These are phyloP conservation scores for Amazona guildingii DNA, from an alignment of 2,113 vertebrate species.

Conservation along the genomic window DNA sequence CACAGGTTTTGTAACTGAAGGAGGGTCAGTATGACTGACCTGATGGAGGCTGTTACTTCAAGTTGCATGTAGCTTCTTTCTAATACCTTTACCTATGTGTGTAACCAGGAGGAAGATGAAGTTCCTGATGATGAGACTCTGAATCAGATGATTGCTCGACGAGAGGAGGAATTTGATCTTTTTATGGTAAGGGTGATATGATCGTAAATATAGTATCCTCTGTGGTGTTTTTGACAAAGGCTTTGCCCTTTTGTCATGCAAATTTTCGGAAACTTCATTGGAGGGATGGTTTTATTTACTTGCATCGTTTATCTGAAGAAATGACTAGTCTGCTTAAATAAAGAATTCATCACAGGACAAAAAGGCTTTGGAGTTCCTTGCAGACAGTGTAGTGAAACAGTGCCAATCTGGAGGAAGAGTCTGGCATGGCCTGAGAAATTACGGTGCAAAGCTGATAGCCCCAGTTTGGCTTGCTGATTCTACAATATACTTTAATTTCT, in stretches of 20 bases:
- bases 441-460: background rate
- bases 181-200: constrained; percentile 82
- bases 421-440: background rate
- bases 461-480: background rate
- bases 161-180: constrained; percentile 89
- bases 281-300: background rate
- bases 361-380: background rate
- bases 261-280: background rate
- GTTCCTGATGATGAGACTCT: constrained; percentile 91
- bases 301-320: background rate
- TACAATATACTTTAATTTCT: background rate
- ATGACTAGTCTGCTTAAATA: background rate
- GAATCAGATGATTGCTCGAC: constrained; percentile 92
- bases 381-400: background rate
- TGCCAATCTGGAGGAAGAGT: background rate
- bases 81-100: background rate
- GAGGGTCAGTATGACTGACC: background rate
- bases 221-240: background rate
- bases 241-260: background rate
- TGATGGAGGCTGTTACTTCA: background rate
- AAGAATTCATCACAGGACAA: background rate
- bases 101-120: constrained; percentile 87
- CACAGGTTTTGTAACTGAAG: background rate
- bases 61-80: background rate
- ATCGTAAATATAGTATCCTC: background rate